A percentile compares a stretch with the other conserved stretches of the same genome.
phyloP scores from a whole-genome alignment of 2,113 vertebrate species.

The Narcine bancroftii region DNA sequence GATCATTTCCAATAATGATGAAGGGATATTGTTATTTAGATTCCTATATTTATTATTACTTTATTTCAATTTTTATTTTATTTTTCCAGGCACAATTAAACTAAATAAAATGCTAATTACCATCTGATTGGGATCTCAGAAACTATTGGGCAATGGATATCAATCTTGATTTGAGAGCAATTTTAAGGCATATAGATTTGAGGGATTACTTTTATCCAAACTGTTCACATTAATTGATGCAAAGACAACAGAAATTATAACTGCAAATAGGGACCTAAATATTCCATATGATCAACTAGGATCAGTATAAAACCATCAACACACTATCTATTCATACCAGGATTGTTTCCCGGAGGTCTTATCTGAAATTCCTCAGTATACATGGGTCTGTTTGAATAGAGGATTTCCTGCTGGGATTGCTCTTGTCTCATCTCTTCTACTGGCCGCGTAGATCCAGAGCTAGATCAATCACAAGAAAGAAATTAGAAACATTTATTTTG shows the following conservation, averaged over 20 bases:
- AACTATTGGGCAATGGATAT: neutral
- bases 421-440: conserved; percentile 65
- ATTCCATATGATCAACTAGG: neutral
- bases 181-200: neutral
- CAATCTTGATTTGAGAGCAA: neutral
- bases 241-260: neutral
- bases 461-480: conserved; percentile 33
- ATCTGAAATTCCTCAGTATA: conserved; percentile 74
- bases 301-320: neutral
- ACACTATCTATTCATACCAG: conserved; percentile 61
- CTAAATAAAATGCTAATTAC: neutral
- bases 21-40: neutral
- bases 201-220: neutral
- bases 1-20: no score
- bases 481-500: neutral
- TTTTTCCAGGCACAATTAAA: neutral
- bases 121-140: neutral
- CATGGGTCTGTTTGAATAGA: conserved; percentile 70
- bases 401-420: conserved; percentile 62
- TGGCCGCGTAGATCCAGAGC: conserved; percentile 64
- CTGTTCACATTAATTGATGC: neutral
- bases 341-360: conserved; percentile 79
- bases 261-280: neutral
- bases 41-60: neutral
- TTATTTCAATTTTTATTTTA: neutral